Conservation (phyloP, 1,140 invertebrate genomes). For the Heliothis virescens region DNA sequence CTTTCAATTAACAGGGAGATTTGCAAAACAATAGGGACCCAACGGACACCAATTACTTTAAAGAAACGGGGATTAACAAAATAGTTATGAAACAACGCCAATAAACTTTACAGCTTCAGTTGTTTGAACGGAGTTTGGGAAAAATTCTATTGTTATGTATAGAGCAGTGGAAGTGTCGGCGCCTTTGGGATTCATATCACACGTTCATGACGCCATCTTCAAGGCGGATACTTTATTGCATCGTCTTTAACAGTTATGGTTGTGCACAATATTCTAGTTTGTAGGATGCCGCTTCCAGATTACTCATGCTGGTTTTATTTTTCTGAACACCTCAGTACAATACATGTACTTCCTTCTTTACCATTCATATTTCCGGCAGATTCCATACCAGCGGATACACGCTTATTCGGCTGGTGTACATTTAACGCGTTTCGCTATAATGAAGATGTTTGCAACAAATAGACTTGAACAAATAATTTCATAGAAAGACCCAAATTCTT, state of each 20-base stretch:
- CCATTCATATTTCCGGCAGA: slow-evolving; percentile 41
- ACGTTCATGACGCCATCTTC: slow-evolving; percentile 50
- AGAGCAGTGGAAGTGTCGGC: slow-evolving; percentile 54
- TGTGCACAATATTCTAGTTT: slow-evolving; percentile 41
- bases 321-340: slow-evolving; percentile 38
- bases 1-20: slow-evolving; percentile 62
- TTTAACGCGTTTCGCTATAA: slow-evolving; percentile 26
- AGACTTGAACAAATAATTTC: slow-evolving; percentile 15
- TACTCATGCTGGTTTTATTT: slow-evolving; percentile 27
- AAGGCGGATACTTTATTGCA: slow-evolving; percentile 33
- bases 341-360: slow-evolving; percentile 38
- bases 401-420: slow-evolving; percentile 9
- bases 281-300: slow-evolving; percentile 33
- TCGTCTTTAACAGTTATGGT: slow-evolving; percentile 38
- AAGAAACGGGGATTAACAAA: slow-evolving; percentile 63
- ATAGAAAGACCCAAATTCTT: slow-evolving; percentile 3
- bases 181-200: slow-evolving; percentile 52
- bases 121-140: slow-evolving; percentile 61
- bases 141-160: slow-evolving; percentile 62
- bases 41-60: slow-evolving; percentile 59
- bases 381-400: slow-evolving; percentile 37
- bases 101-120: slow-evolving; percentile 73
- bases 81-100: slow-evolving; percentile 61
- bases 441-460: slow-evolving; percentile 39
- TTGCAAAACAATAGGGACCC: slow-evolving; percentile 59